Percentiles rank a stretch among this genome's conserved stretches.
Conservation (phyloP, 2,888 invertebrate genomes). For the Invenusta paracnida region DNA sequence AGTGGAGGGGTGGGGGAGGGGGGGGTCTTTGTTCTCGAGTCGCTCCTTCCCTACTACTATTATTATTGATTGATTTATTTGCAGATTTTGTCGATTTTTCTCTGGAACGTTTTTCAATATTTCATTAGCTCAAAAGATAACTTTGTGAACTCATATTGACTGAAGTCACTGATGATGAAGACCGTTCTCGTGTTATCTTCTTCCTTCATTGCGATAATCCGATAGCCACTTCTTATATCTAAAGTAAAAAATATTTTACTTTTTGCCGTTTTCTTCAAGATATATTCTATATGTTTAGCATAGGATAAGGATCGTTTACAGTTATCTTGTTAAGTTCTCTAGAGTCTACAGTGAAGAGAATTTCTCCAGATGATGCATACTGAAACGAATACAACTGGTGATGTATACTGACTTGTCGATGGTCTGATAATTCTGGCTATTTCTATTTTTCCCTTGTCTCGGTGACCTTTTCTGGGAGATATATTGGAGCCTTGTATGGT, state of each 20-base stretch:
- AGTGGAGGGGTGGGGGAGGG: no score
- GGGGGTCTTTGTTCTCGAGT: no score
- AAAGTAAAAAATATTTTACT: background rate
- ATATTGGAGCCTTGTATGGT: no score
- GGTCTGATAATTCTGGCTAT: background rate
- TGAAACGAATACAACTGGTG: background rate
- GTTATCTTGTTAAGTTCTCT: background rate
- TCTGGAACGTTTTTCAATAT: background rate
- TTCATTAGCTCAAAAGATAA: background rate
- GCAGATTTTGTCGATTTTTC: background rate
- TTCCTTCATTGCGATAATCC: background rate
- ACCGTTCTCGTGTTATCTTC: background rate
- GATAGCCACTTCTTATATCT: background rate
- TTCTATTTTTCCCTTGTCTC: conserved; percentile 44
- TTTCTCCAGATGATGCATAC: background rate
- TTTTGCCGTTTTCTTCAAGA: background rate
- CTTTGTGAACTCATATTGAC: background rate
- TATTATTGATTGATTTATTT: background rate
- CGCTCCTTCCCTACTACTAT: no score
- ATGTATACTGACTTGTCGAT: background rate
- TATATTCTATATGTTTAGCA: background rate
- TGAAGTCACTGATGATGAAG: background rate
- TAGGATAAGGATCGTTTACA: conserved; percentile 13
- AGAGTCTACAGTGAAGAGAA: background rate
- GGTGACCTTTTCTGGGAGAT: no score